phyloP scores from a whole-genome alignment of 2,797 vertebrate genomes.

The Myotis pilosus region DNA sequence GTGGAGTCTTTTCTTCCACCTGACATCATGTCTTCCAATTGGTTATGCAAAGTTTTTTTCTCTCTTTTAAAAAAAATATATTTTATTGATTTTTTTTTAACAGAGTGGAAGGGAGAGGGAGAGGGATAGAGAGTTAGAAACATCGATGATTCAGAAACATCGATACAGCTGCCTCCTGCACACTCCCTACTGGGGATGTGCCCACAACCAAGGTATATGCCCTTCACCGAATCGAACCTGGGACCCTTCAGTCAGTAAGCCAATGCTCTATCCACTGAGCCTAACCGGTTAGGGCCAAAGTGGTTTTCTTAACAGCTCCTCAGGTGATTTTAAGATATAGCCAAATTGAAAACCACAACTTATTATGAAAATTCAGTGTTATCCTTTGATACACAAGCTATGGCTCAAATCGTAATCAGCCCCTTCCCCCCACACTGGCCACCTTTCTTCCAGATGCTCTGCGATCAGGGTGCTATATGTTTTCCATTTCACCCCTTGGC shows the following conservation, averaged over 20 bases:
- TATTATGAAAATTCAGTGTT: background rate
- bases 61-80: too few species aligned
- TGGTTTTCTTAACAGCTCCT: background rate
- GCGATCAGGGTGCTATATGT: background rate
- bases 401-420: background rate
- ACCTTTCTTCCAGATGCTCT: background rate
- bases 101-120: too few species aligned
- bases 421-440: fast-evolving
- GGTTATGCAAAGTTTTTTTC: background rate
- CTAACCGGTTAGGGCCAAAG: background rate
- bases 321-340: background rate
- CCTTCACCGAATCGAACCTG: too few species aligned
- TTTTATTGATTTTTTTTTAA: too few species aligned
- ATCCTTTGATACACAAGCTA: background rate
- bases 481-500: background rate
- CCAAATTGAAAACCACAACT: background rate
- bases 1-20: background rate
- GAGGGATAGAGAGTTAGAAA: too few species aligned
- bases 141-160: too few species aligned
- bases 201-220: too few species aligned
- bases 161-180: too few species aligned
- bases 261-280: too few species aligned
- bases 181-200: too few species aligned
- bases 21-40: background rate
- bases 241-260: too few species aligned